These are phyloP conservation scores for Tyrophagus putrescentiae DNA, from an alignment of 1,140 invertebrate genomes.

Conservation along the genomic window DNA sequence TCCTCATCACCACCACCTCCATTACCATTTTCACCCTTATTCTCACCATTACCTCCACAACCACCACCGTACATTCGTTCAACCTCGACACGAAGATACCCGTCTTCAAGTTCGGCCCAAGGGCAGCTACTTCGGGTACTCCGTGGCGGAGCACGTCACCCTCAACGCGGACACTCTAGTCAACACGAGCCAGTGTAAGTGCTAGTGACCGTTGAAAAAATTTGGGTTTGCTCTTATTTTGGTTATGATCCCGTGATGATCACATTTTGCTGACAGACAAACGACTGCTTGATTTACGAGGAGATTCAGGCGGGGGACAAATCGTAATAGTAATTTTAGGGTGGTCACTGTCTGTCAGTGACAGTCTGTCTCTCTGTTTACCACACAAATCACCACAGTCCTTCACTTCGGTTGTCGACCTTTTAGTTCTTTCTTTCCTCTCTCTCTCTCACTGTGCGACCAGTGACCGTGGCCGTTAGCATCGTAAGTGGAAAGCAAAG, in stretches of 20 bases:
- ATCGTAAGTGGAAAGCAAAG: no score
- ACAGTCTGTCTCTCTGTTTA: no score
- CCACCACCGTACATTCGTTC: constrained; percentile 36
- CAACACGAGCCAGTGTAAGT: constrained; percentile 20
- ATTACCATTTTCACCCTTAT: not conserved
- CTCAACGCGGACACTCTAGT: constrained; percentile 11
- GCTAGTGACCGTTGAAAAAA: no score
- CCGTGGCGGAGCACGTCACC: constrained; percentile 57
- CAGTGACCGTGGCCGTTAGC: no score
- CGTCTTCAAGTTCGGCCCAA: constrained; percentile 53
- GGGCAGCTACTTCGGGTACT: constrained; percentile 72
- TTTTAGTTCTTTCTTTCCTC: no score
- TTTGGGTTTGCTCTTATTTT: not conserved
- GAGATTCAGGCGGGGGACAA: not conserved
- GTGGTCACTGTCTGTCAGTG: no score
- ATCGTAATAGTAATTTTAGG: not conserved
- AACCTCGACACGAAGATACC: constrained; percentile 71
- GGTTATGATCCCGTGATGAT: not conserved
- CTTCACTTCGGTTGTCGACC: no score
- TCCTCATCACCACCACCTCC: not conserved
- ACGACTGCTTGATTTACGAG: not conserved
- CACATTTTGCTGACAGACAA: not conserved
- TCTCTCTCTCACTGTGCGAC: no score
- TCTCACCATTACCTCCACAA: not conserved
- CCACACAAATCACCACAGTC: no score